These are phyloP conservation scores for Talpa occidentalis DNA, from an alignment of 2,113 vertebrate species.

Conservation along the genomic window DNA sequence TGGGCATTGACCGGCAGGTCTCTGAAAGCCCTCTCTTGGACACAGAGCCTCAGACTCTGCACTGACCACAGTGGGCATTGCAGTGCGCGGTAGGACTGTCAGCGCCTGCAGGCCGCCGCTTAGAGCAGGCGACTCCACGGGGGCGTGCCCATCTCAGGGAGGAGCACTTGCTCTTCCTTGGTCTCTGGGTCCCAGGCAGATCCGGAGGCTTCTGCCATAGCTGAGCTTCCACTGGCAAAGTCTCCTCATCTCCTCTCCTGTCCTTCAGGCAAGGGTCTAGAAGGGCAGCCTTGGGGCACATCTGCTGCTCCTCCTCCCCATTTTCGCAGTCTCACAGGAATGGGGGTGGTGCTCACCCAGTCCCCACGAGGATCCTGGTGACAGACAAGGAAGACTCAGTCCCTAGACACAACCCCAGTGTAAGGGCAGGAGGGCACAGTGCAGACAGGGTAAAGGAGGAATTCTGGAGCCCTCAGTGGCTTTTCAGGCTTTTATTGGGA, in stretches of 20 bases:
- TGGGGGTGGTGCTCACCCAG: too few species aligned
- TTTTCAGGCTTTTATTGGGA: too few species aligned
- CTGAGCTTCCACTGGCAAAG: neutral
- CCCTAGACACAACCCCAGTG: too few species aligned
- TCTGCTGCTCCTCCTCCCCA: too few species aligned
- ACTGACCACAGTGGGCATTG: too few species aligned
- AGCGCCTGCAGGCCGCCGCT: fast-evolving
- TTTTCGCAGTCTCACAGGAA: too few species aligned
- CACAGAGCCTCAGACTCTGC: neutral
- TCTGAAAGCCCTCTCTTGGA: neutral
- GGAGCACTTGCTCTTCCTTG: fast-evolving
- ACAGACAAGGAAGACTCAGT: too few species aligned
- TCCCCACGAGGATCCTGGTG: too few species aligned
- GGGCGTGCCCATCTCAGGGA: neutral
- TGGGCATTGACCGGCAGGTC: neutral
- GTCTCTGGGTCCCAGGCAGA: neutral
- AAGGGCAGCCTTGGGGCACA: too few species aligned
- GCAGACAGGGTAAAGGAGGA: too few species aligned
- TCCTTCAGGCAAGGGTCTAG: neutral
- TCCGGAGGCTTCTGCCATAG: neutral
- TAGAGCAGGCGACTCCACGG: neutral
- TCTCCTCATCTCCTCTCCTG: neutral
- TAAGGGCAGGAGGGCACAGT: too few species aligned
- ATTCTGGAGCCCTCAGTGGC: too few species aligned
- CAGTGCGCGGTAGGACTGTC: neutral